Conservation (phyloP, 2,888 invertebrate genomes). For the Thera britannica region DNA sequence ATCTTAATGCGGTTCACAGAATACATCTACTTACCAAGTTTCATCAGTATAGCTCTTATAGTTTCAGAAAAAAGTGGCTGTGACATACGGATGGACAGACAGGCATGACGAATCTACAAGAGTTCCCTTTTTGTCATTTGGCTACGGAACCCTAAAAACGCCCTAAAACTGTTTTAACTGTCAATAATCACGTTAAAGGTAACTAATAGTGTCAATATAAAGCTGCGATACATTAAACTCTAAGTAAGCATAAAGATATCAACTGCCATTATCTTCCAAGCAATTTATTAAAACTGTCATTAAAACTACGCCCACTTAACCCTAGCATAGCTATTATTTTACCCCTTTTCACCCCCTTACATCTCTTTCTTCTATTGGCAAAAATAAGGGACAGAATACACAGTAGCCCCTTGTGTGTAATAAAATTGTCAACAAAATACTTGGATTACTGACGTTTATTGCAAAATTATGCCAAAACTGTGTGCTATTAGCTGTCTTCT, state of each 20-base stretch:
- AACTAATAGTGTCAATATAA: conserved; percentile 25
- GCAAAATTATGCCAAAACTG: conserved; percentile 66
- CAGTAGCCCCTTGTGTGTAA: conserved; percentile 46
- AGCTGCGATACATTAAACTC: conserved; percentile 34
- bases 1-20: no score
- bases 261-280: conserved; percentile 62
- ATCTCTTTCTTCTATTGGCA: conserved; percentile 41
- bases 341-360: conserved; percentile 41
- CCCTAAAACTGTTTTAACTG: background rate
- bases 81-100: no score
- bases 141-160: no score
- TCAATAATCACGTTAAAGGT: conserved; percentile 42
- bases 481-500: conserved; percentile 26
- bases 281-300: conserved; percentile 79
- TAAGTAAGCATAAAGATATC: conserved; percentile 40
- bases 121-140: no score
- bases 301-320: conserved; percentile 72
- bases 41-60: no score
- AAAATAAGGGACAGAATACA: conserved; percentile 45
- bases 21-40: no score
- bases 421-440: conserved; percentile 59
- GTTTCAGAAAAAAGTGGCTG: no score
- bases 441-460: conserved; percentile 63
- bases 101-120: no score
- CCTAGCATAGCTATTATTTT: conserved; percentile 62